Evolutionary conservation across 2,888 invertebrate species (phyloP), one percentile per base, ranked within the genome.

Genomic region (Aporophyla nigra): DNA sequence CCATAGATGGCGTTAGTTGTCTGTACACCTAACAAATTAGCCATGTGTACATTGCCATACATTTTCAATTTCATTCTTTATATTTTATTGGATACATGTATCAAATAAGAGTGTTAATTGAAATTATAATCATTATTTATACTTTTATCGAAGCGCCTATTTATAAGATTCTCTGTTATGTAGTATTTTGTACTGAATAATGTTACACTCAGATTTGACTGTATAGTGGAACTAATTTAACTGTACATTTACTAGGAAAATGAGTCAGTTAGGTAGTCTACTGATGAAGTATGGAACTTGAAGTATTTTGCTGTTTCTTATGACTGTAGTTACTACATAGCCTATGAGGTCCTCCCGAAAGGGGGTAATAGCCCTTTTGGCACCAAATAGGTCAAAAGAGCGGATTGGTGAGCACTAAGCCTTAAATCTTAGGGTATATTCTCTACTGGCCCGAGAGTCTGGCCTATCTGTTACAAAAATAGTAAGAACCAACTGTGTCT

Each of bases 91-190:
- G 16, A 72, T 66, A 24, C 65, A 49, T 75, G 80, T 83, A 78
- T 86, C 73, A 77, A 83, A 76, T 74, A 84, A 67, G 77, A 82
- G 56, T 81, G 75, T 85, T 81, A 80, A 66, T 75, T 75, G 69
- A 71, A 82, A 74, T 85, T 79, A 79, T 85, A 79, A 86, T 85
- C 77, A 81, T 82, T 78, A 82, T 75, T 81, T 82, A 81, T 59
- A 82, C 72, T 71, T 79, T 74, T 71, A 80, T 75, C 63, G 65
- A 80, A 62, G 65, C 62, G 76, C 71, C 75, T 86, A 86, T 77
- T 86, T 87, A 76, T 87, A 87, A 86, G 78, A 83, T 83, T 73
- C 70, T 80, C 53, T 79, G 86, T 80, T 86, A 76, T 73, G 54
- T 82, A 78, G 87, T 78, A 67, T 82, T 80, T 73, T 83, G 86